These are phyloP conservation scores for Chunga burmeisteri DNA, from an alignment of 2,113 vertebrate genomes.

Conservation along the genomic window DNA sequence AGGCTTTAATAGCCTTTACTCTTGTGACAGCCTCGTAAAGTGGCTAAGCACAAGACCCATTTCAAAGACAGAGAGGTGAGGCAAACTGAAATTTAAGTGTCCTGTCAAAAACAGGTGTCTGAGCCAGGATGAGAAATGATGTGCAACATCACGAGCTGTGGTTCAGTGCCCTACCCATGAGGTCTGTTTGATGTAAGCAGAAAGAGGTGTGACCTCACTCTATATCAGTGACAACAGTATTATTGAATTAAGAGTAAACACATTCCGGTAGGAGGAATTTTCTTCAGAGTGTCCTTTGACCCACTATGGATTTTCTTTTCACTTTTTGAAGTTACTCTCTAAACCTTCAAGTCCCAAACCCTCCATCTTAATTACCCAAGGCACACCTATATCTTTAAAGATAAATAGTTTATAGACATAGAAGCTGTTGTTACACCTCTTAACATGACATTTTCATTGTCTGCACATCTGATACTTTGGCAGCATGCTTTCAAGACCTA, in stretches of 20 bases:
- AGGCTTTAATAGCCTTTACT: neutral
- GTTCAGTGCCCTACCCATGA: neutral
- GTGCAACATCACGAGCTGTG: neutral
- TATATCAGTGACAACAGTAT: neutral
- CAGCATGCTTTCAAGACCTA: neutral
- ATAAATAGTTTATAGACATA: neutral
- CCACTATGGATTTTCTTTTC: neutral
- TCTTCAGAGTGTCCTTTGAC: neutral
- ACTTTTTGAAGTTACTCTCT: neutral
- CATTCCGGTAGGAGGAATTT: neutral
- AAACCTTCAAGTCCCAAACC: neutral
- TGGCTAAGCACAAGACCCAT: neutral
- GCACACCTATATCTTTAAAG: neutral
- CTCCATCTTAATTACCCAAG: neutral
- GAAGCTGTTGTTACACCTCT: neutral
- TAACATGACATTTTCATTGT: neutral
- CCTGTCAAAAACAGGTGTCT: neutral
- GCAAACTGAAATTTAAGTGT: neutral
- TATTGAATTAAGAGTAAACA: neutral
- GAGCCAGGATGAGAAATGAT: neutral
- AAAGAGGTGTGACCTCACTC: neutral
- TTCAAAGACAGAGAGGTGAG: neutral
- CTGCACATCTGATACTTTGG: neutral
- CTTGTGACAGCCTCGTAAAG: neutral
- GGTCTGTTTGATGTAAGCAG: neutral